Percentiles rank a stretch among this genome's conserved stretches.
Conservation (phyloP, 1,140 invertebrate genomes). For the Habropoda laboriosa region DNA sequence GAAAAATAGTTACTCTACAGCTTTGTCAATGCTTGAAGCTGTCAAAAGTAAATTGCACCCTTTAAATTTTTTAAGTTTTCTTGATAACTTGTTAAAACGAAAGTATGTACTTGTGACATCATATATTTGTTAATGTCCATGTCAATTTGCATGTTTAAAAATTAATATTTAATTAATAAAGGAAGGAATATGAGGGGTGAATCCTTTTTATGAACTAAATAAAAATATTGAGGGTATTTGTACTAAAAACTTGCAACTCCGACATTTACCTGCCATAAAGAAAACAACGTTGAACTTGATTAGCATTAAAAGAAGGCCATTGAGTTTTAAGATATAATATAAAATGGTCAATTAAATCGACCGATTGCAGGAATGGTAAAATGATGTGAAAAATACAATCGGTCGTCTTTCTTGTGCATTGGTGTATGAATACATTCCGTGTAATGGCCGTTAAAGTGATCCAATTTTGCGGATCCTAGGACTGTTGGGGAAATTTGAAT, state of each 20-base stretch:
- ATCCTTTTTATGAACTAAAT: slow-evolving; percentile 46
- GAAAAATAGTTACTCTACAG: slow-evolving; percentile 43
- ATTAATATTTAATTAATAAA: slow-evolving; percentile 36
- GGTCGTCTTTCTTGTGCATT: slow-evolving; percentile 39
- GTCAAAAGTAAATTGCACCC: slow-evolving; percentile 35
- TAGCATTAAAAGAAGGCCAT: slow-evolving; percentile 39
- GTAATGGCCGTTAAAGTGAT: slow-evolving; percentile 33
- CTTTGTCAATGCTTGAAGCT: slow-evolving; percentile 41
- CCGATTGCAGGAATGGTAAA: slow-evolving; percentile 39
- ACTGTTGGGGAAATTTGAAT: slow-evolving; percentile 42
- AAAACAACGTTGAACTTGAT: slow-evolving; percentile 31
- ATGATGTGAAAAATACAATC: slow-evolving; percentile 31
- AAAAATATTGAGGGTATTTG: slow-evolving; percentile 59
- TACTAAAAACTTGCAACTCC: slow-evolving; percentile 59
- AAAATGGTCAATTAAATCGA: slow-evolving; percentile 45
- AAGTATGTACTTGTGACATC: slow-evolving; percentile 13
- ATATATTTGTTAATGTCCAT: slow-evolving; percentile 14
- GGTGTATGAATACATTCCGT: slow-evolving; percentile 12
- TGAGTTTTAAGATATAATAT: slow-evolving; percentile 15
- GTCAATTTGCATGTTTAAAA: slow-evolving; percentile 26
- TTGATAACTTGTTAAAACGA: slow-evolving; percentile 34
- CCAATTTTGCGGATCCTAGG: slow-evolving; percentile 24
- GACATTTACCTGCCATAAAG: not conserved
- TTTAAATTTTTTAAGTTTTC: slow-evolving; percentile 30
- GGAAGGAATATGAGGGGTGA: slow-evolving; percentile 27